A percentile compares a stretch with the other conserved stretches of the same genome.
Conservation (phyloP, 2,113 vertebrate species). For the Istiophorus platypterus region DNA sequence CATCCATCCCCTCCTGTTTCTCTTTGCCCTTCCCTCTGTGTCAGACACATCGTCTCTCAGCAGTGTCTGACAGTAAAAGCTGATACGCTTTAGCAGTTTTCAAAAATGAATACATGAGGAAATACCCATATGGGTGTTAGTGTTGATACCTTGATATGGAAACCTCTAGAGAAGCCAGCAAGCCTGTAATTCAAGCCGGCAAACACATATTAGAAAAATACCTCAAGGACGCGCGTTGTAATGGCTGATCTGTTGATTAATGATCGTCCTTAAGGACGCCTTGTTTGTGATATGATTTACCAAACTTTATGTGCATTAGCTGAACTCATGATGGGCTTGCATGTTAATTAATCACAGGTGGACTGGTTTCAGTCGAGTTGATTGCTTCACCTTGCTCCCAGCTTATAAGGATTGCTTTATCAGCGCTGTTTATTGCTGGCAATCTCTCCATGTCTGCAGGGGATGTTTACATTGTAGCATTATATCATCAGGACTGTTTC, state of each 20-base stretch:
- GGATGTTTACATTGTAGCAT: constrained; percentile 27
- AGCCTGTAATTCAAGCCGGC: constrained; percentile 23
- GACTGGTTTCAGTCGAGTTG: constrained; percentile 57
- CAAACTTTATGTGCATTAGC: constrained; percentile 46
- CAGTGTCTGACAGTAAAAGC: constrained; percentile 24
- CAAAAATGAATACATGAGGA: constrained; percentile 33
- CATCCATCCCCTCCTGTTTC: constrained; percentile 16
- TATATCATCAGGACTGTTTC: constrained; percentile 11
- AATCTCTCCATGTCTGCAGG: constrained; percentile 31
- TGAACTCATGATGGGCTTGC: constrained; percentile 30
- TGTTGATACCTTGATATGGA: constrained; percentile 21
- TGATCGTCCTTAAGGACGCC: constrained; percentile 70
- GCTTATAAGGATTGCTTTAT: constrained; percentile 56
- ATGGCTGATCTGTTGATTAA: constrained; percentile 72
- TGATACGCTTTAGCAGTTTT: constrained; percentile 26
- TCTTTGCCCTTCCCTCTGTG: constrained; percentile 10
- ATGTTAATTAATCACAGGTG: constrained; percentile 69
- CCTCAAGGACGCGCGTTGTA: constrained; percentile 65
- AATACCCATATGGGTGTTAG: constrained; percentile 31
- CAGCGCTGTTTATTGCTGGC: constrained; percentile 48
- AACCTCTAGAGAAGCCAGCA: constrained; percentile 13
- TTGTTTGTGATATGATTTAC: constrained; percentile 75
- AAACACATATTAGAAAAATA: constrained; percentile 28
- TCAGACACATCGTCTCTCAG: constrained; percentile 1
- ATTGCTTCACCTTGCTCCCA: constrained; percentile 58